Conservation (phyloP, 2,888 invertebrate species). For the Melanostoma scalare region DNA sequence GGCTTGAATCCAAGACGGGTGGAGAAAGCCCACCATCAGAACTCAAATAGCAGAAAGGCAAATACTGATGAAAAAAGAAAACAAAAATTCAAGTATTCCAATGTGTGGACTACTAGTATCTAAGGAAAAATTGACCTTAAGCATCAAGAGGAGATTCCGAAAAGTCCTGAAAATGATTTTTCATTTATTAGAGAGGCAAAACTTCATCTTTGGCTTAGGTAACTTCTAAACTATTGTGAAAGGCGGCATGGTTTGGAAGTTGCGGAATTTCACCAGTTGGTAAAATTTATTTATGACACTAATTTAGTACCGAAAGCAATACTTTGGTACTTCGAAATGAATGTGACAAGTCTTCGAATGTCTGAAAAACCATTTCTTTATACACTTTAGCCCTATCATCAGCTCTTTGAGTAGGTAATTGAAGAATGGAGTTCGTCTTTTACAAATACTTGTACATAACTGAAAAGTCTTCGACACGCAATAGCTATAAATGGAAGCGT, state of each 20-base stretch:
- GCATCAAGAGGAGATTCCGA: conserved; percentile 56
- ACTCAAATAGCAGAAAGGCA: conserved; percentile 37
- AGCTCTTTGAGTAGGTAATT: no score
- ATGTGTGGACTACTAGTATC: conserved; percentile 43
- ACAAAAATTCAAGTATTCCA: conserved; percentile 3
- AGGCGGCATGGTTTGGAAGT: background rate
- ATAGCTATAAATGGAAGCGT: no score
- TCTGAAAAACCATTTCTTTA: no score
- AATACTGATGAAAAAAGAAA: conserved; percentile 42
- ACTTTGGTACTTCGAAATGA: no score
- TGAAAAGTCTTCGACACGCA: no score
- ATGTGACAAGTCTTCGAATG: no score
- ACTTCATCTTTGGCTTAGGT: conserved; percentile 65
- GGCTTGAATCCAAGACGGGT: conserved; percentile 41
- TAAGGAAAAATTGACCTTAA: conserved; percentile 48
- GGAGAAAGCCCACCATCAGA: conserved; percentile 12
- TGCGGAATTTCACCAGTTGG: conserved; percentile 5
- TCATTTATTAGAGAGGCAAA: conserved; percentile 65
- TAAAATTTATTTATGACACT: no score
- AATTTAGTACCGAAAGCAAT: no score
- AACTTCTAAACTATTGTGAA: conserved; percentile 18
- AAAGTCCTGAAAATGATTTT: conserved; percentile 66
- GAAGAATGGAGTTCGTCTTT: no score
- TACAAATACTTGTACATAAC: no score
- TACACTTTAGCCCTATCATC: no score